phyloP scores from a whole-genome alignment of 2,113 vertebrate species.

The Lepus timidus region DNA sequence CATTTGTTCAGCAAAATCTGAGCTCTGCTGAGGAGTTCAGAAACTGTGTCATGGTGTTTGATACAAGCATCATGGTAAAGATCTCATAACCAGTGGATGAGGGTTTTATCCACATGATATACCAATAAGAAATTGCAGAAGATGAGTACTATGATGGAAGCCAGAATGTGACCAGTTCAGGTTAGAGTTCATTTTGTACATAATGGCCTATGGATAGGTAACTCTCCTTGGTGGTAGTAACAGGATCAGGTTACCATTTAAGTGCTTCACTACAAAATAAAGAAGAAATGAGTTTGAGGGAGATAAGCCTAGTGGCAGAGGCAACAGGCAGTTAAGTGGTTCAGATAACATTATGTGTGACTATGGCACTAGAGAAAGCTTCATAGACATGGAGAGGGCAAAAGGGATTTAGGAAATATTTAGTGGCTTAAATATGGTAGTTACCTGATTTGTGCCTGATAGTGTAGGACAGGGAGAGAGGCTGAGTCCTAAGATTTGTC shows the following conservation, averaged over 20 bases:
- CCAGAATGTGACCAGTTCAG: neutral
- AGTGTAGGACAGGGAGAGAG: neutral
- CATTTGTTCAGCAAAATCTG: conserved; percentile 2
- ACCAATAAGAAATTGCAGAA: neutral
- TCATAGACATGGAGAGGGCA: neutral
- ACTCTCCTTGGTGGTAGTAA: neutral
- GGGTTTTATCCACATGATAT: neutral
- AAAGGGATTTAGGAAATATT: neutral
- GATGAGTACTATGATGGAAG: neutral
- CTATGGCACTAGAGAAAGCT: neutral
- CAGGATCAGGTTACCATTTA: neutral
- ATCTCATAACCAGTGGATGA: neutral
- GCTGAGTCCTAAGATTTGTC: neutral
- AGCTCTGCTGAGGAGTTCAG: neutral
- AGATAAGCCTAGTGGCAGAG: neutral
- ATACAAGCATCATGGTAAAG: neutral
- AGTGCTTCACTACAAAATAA: neutral
- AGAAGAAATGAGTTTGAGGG: neutral
- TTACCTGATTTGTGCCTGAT: neutral
- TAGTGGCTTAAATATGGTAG: neutral
- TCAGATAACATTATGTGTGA: neutral
- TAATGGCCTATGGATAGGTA: neutral
- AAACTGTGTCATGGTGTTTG: neutral
- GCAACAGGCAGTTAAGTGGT: neutral
- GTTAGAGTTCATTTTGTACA: neutral